A percentile compares a stretch with the other conserved stretches of the same genome.
Conservation (phyloP, 1,140 invertebrate species). For the Plectrocnemia conspersa region DNA sequence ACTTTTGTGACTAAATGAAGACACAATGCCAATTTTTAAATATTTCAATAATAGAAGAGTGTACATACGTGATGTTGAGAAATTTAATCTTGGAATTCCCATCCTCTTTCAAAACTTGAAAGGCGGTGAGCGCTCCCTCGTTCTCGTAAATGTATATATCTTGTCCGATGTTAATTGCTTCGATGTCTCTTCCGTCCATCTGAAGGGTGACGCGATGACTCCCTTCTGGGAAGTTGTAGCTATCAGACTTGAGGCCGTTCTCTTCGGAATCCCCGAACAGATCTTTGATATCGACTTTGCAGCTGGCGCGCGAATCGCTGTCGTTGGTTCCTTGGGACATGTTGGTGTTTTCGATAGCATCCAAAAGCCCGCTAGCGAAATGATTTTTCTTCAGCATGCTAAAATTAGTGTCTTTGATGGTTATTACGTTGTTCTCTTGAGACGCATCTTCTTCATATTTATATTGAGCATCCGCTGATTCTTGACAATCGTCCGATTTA, state of each 20-base stretch:
- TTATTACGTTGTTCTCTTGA: neutral
- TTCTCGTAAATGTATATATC: constrained; percentile 48
- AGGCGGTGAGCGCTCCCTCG: constrained; percentile 45
- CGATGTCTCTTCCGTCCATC: constrained; percentile 50
- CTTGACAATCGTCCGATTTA: constrained; percentile 24
- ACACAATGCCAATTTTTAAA: too few relatives aligned
- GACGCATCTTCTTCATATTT: constrained; percentile 7
- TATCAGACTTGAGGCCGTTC: constrained; percentile 21
- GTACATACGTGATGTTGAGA: constrained; percentile 48
- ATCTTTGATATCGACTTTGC: constrained; percentile 5
- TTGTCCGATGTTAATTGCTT: constrained; percentile 50
- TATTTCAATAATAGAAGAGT: too few relatives aligned
- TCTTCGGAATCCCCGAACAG: constrained; percentile 19
- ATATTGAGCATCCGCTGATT: constrained; percentile 24
- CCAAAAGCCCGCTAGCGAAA: neutral
- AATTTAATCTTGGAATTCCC: constrained; percentile 44
- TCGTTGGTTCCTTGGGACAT: neutral
- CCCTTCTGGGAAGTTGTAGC: constrained; percentile 27
- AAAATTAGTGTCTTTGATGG: constrained; percentile 2
- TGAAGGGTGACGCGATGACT: constrained; percentile 45
- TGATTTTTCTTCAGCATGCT: constrained; percentile 9
- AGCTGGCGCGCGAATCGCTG: neutral
- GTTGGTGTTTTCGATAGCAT: neutral
- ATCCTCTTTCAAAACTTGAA: constrained; percentile 43
- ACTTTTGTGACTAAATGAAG: too few relatives aligned